Conservation (phyloP, 2,797 vertebrate species). For the Lagodon rhomboides region DNA sequence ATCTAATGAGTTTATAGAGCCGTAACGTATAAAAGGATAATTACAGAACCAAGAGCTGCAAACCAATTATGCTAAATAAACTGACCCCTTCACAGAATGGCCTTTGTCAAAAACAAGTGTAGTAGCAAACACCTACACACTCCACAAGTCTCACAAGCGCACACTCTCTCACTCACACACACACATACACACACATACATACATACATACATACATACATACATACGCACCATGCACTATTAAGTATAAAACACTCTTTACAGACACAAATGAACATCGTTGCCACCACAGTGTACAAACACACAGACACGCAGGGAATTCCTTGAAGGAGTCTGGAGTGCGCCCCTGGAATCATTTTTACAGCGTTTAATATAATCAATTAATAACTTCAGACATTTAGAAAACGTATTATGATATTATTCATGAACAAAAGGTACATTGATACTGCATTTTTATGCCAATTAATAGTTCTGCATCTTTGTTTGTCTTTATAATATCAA, state of each 20-base stretch:
- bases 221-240: conserved; percentile 24
- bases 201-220: not conserved
- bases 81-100: conserved; percentile 71
- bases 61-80: conserved; percentile 70
- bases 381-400: not conserved
- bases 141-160: conserved; percentile 19
- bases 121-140: conserved; percentile 45
- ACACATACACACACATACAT: conserved; percentile 11
- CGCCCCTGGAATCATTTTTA: conserved; percentile 6
- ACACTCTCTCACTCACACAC: not conserved
- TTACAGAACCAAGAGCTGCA: conserved; percentile 57
- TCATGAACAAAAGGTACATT: not conserved
- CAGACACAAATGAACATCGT: conserved; percentile 14
- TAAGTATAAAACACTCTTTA: conserved; percentile 39
- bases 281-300: not conserved
- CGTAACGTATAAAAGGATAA: conserved; percentile 57
- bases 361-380: not conserved
- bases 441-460: not conserved
- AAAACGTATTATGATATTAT: not conserved
- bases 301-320: not conserved
- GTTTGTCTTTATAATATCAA: not conserved
- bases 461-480: not conserved
- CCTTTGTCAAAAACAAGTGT: conserved; percentile 60
- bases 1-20: conserved; percentile 46
- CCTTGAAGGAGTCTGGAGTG: conserved; percentile 1